Base-by-base conservation (phyloP, 2,113 vertebrate species). In the Mugil cephalus region DNA sequence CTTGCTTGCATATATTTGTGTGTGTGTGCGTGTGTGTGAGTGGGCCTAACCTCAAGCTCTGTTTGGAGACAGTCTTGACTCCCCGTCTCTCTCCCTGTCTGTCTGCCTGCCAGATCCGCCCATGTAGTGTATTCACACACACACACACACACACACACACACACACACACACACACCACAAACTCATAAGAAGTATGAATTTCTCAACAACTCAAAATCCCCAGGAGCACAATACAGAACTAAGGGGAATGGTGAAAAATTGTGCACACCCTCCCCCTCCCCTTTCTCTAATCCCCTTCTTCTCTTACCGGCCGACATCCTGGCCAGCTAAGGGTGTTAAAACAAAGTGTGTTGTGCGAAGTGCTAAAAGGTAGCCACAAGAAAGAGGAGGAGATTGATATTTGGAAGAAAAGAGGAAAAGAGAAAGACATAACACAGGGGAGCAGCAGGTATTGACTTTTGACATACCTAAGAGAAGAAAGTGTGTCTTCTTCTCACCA, bases 61-160 rank as follows among this genome's bases (percentile, higher is more conserved):
- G 64, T 82, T 77, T 83, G 65, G 84, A 92, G 85, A 89, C 85
- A 66, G 77, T 74, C 72, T 61, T 80, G 55, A 84, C 74, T 86
- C 60, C 34, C 47, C 1, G 19, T 77, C 71, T 48, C 8, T 64
- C 9, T 78, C 52, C 63, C 84, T 77, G 51, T 75, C 86, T 87
- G 69, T 70, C 48, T 79, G 64, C 21, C 67, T 86, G 86, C 74
- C 79, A 83, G 62, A 74, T 79, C 77, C 42, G 48, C 73, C 75
- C 84, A 72, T 82, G 50, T 52, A 69, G 68, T 71, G 12, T 58
- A 21, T 38, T 65, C 52, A 30, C 47, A 12, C 42, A 45, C 46
- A 18, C 30, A 18, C 53, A 21, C 12, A 17, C 58, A 47, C 60
- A 54, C 55, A 21, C 45, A 64, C 36, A 58, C 51, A 60, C 51